Conservation (phyloP, 2,797 vertebrate genomes). For the Urophycis tenuis region DNA sequence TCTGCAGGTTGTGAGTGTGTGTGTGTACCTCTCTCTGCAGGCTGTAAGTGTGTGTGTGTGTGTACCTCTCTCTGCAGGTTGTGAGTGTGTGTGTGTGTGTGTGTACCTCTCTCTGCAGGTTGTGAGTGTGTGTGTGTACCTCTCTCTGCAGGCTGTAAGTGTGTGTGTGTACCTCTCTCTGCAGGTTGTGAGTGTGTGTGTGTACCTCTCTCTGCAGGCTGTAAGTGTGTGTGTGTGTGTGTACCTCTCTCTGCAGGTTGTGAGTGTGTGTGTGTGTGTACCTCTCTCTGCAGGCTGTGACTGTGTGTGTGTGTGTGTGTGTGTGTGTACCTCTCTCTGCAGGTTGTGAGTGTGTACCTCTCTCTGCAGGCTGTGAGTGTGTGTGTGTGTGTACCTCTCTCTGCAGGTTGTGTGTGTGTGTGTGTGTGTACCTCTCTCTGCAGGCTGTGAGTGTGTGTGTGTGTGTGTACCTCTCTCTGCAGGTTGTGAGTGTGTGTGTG, state of each 20-base stretch:
- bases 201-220: background rate
- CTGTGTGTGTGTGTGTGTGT: too few relatives aligned
- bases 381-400: background rate
- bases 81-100: constrained; percentile 1
- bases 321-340: constrained; percentile 81
- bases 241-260: background rate
- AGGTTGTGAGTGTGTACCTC: constrained; percentile 83
- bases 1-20: too few relatives aligned
- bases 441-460: too few relatives aligned
- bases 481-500: too few relatives aligned
- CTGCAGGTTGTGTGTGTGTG: too few relatives aligned
- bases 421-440: too few relatives aligned
- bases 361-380: too few relatives aligned
- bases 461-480: too few relatives aligned
- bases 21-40: background rate
- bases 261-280: too few relatives aligned
- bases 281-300: background rate
- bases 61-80: background rate
- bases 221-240: too few relatives aligned
- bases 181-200: too few relatives aligned
- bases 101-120: background rate
- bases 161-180: background rate
- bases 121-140: background rate
- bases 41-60: background rate
- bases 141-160: background rate